Evolutionary conservation across 2,113 vertebrate species (phyloP).

Genomic region (Eudyptes chrysolophus): DNA sequence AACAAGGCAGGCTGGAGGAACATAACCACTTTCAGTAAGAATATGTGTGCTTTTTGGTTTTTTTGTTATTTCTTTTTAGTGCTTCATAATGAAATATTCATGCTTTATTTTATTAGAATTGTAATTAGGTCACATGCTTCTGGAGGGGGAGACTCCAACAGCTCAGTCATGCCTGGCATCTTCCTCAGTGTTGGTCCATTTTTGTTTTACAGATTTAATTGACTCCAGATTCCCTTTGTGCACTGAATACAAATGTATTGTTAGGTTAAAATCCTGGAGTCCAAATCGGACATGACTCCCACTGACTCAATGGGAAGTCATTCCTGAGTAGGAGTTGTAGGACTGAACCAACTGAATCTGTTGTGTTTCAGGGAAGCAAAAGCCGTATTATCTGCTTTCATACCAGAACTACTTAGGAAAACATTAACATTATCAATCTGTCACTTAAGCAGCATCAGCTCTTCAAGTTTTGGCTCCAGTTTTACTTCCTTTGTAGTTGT

Average conservation of each 20-base stretch:
- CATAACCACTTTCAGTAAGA: neutral
- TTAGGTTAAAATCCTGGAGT: neutral
- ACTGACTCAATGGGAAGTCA: neutral
- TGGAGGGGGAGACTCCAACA: neutral
- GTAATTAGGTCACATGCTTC: neutral
- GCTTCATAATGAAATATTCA: neutral
- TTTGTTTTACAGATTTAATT: slow-evolving; percentile 38
- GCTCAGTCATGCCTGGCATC: neutral
- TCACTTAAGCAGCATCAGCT: neutral
- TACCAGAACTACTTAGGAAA: neutral
- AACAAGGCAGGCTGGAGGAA: neutral
- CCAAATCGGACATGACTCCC: neutral
- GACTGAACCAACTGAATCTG: neutral
- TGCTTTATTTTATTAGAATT: neutral
- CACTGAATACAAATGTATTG: neutral
- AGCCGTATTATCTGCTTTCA: neutral
- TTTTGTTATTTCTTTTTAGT: neutral
- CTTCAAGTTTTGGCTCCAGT: neutral
- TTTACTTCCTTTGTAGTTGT: neutral
- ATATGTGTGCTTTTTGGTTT: neutral
- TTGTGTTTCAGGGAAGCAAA: neutral
- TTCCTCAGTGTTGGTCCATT: slow-evolving; percentile 5
- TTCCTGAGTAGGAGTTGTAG: neutral
- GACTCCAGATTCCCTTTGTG: neutral
- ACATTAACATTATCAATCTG: neutral